These are phyloP conservation scores for Troides helena DNA, from an alignment of 2,888 invertebrate species.

Conservation along the genomic window DNA sequence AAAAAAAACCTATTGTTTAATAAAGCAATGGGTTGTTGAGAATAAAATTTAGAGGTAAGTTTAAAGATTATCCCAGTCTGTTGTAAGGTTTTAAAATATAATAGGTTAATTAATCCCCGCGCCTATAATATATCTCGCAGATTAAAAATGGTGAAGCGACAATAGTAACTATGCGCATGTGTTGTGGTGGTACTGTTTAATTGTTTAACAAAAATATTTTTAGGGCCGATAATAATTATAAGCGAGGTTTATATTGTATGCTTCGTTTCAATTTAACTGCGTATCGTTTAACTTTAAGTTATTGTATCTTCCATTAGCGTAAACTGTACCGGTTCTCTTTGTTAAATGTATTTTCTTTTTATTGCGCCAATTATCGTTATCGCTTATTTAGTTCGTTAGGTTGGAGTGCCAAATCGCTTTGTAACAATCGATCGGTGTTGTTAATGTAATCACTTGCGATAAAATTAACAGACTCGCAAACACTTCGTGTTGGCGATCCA, in stretches of 20 bases:
- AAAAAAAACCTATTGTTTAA: slow-evolving; percentile 2
- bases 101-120: background rate
- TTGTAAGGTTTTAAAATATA: background rate
- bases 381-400: slow-evolving; percentile 49
- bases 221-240: slow-evolving; percentile 29
- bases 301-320: slow-evolving; percentile 68
- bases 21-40: background rate
- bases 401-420: slow-evolving; percentile 57
- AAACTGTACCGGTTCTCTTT: slow-evolving; percentile 51
- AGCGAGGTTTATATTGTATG: slow-evolving; percentile 43
- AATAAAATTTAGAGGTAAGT: background rate
- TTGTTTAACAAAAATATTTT: slow-evolving; percentile 13
- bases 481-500: background rate
- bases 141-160: background rate
- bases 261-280: slow-evolving; percentile 30
- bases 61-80: background rate
- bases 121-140: background rate
- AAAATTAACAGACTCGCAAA: background rate
- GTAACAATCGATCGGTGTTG: slow-evolving; percentile 30
- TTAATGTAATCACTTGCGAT: slow-evolving; percentile 26
- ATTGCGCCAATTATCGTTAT: slow-evolving; percentile 45
- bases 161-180: background rate
- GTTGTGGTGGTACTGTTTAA: slow-evolving; percentile 25
- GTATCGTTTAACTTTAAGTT: slow-evolving; percentile 32
- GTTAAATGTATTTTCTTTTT: slow-evolving; percentile 45